These are phyloP conservation scores for Scelioninae gen. 1 DNA, from an alignment of 2,888 invertebrate species.

Conservation along the genomic window DNA sequence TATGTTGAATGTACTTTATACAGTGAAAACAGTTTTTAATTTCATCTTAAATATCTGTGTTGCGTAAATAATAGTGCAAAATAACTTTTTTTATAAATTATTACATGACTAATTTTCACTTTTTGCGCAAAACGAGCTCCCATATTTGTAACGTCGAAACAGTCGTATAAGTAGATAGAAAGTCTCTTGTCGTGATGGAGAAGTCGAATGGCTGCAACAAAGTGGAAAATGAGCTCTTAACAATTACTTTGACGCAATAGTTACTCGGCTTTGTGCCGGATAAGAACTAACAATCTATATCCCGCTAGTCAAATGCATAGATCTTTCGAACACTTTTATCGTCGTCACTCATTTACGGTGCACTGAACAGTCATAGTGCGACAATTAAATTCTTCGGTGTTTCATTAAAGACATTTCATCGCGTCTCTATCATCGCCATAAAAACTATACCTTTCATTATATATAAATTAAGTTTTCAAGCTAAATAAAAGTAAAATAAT, in stretches of 20 bases:
- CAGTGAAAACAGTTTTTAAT: too few species aligned
- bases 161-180: conserved; percentile 57
- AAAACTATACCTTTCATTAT: too few species aligned
- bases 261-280: conserved; percentile 41
- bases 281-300: conserved; percentile 57
- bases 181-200: conserved; percentile 45
- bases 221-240: conserved; percentile 68
- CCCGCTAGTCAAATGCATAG: conserved; percentile 34
- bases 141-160: conserved; percentile 36
- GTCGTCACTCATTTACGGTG: too few species aligned
- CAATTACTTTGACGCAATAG: conserved; percentile 67
- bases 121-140: conserved; percentile 44
- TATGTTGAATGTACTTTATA: too few species aligned
- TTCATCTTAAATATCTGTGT: too few species aligned
- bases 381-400: conserved; percentile 27
- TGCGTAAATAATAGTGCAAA: too few species aligned
- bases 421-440: neutral
- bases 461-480: too few species aligned
- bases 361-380: too few species aligned
- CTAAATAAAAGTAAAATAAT: too few species aligned
- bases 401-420: conserved; percentile 34
- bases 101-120: conserved; percentile 20
- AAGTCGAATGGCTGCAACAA: conserved; percentile 55
- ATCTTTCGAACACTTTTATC: too few species aligned
- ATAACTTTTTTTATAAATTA: conserved; percentile 6